Conservation (phyloP, 1,140 invertebrate genomes). For the Ylistrum balloti region DNA sequence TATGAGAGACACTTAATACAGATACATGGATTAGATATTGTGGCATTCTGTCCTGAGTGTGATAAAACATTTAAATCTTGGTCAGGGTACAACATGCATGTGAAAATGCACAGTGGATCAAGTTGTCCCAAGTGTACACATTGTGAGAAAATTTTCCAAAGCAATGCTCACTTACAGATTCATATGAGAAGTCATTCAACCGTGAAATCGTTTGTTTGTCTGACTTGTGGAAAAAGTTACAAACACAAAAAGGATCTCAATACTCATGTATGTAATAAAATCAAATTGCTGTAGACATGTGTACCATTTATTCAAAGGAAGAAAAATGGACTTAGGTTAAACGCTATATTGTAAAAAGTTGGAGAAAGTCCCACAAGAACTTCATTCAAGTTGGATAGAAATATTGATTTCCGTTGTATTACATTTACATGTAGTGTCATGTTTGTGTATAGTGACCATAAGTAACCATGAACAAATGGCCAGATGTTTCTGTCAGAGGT, state of each 20-base stretch:
- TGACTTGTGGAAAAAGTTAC: neutral
- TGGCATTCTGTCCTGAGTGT: constrained; percentile 7
- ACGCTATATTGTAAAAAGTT: no score
- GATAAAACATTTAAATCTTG: constrained; percentile 19
- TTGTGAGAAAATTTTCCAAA: constrained; percentile 17
- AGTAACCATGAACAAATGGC: no score
- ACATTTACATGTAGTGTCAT: no score
- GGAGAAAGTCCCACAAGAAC: no score
- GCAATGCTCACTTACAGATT: neutral
- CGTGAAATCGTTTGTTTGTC: neutral
- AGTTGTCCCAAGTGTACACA: constrained; percentile 5
- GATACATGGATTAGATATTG: neutral
- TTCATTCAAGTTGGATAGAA: no score
- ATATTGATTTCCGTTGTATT: no score
- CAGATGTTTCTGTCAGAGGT: no score
- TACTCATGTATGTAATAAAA: neutral
- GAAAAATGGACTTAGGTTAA: no score
- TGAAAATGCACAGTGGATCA: neutral
- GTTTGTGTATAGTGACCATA: no score
- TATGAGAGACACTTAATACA: constrained; percentile 11
- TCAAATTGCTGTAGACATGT: neutral
- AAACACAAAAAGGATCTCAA: constrained; percentile 17
- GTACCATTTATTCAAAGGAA: no score
- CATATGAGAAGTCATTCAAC: constrained; percentile 33
- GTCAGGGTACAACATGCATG: constrained; percentile 26